Evolutionary conservation across 2,888 invertebrate species (phyloP).

Genomic region (Nephrotoma guestfalica): DNA sequence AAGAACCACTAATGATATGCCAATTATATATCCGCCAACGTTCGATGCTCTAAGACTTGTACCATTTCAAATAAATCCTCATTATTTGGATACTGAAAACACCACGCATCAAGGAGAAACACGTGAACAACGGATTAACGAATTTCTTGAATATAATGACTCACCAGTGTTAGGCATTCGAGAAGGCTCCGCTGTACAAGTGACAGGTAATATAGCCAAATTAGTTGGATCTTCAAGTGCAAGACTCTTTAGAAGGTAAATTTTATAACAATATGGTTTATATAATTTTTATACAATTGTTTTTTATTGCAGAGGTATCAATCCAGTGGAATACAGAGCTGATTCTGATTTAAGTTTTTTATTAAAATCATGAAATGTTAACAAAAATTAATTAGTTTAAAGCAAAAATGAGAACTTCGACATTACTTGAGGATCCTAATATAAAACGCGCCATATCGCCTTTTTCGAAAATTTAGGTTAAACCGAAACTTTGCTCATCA

Average conservation of each 20-base stretch:
- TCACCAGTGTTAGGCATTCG: conserved; percentile 52
- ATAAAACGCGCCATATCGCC: too few relatives aligned
- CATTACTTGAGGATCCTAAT: too few relatives aligned
- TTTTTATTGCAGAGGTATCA: conserved; percentile 10
- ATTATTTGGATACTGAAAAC: conserved; percentile 51
- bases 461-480: too few relatives aligned
- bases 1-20: conserved; percentile 80
- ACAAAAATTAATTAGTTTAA: too few relatives aligned
- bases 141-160: conserved; percentile 47
- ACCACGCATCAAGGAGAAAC: conserved; percentile 63
- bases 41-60: conserved; percentile 58
- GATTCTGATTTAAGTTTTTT: conserved; percentile 13
- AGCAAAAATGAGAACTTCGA: too few relatives aligned
- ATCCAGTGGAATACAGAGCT: conserved; percentile 9
- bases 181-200: conserved; percentile 52
- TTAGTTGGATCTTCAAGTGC: conserved; percentile 49
- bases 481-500: too few relatives aligned
- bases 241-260: conserved; percentile 50
- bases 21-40: conserved; percentile 60
- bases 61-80: conserved; percentile 76
- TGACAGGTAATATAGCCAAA: conserved; percentile 41
- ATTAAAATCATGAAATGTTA: conserved; percentile 6
- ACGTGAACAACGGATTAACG: conserved; percentile 53
- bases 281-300: conserved; percentile 5
- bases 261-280: conserved; percentile 14